Evolutionary conservation across 2,113 vertebrate species (phyloP).

Genomic region (Oryzias curvinotus): DNA sequence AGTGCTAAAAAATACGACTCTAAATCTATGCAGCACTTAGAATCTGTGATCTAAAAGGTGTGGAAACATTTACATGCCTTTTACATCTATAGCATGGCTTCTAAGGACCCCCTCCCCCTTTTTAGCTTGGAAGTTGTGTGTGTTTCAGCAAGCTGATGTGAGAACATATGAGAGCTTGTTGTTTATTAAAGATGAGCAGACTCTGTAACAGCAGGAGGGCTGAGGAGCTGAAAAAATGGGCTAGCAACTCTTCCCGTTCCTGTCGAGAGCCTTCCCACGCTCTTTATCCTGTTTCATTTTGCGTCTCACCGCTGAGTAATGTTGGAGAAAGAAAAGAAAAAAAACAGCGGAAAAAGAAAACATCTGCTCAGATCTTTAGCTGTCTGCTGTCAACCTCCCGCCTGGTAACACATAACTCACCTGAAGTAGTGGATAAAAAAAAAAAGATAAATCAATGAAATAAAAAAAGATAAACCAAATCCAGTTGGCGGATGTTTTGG

Average conservation of each 20-base stretch:
- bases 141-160: not conserved
- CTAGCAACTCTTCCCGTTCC: slow-evolving; percentile 38
- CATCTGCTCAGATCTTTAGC: slow-evolving; percentile 38
- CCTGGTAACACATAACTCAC: slow-evolving; percentile 32
- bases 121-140: not conserved
- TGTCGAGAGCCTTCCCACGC: slow-evolving; percentile 16
- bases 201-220: slow-evolving; percentile 15
- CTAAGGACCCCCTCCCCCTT: not conserved
- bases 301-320: slow-evolving; percentile 28
- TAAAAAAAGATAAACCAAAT: too few species aligned
- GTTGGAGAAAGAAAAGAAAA: not conserved
- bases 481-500: too few species aligned
- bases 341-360: slow-evolving; percentile 26
- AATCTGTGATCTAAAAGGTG: not conserved
- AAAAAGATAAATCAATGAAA: too few species aligned
- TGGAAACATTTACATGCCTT: not conserved
- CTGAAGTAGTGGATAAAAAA: slow-evolving; percentile 27
- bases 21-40: not conserved
- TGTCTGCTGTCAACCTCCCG: slow-evolving; percentile 35
- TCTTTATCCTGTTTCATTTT: slow-evolving; percentile 40
- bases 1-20: not conserved
- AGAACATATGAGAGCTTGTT: not conserved
- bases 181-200: slow-evolving; percentile 18
- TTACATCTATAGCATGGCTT: not conserved
- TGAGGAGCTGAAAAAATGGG: slow-evolving; percentile 6